Conservation (phyloP, 1,140 invertebrate species). For the Diachasma alloeum region DNA sequence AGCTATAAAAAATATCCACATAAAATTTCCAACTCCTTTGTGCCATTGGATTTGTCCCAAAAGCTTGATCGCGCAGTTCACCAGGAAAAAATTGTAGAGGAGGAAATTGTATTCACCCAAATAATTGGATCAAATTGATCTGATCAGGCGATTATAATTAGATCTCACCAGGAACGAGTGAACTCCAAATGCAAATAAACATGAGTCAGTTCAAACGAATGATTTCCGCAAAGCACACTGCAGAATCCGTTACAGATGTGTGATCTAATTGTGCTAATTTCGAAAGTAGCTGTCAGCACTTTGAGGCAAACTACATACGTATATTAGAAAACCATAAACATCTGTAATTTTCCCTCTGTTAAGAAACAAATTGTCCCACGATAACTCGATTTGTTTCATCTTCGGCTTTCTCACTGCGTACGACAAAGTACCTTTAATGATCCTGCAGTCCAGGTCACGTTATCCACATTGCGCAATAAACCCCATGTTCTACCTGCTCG, state of each 20-base stretch:
- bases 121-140: no score
- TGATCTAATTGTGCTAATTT: constrained; percentile 9
- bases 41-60: no score
- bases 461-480: background rate
- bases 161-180: background rate
- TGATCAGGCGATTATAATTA: background rate
- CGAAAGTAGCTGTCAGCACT: background rate
- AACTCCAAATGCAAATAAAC: background rate
- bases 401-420: background rate
- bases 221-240: background rate
- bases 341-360: background rate
- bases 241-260: background rate
- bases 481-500: background rate
- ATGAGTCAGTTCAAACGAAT: background rate
- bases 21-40: no score
- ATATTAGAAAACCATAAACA: background rate
- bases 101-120: no score
- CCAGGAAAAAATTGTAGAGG: no score
- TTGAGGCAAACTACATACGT: background rate
- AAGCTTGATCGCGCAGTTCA: no score
- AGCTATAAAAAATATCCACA: no score
- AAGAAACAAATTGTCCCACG: background rate
- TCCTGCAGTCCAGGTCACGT: background rate
- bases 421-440: background rate
- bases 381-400: background rate